A percentile compares a stretch with the other conserved stretches of the same genome.
Evolutionary conservation across 2,888 invertebrate species (phyloP).

Genomic region (Patella ulyssiponensis): DNA sequence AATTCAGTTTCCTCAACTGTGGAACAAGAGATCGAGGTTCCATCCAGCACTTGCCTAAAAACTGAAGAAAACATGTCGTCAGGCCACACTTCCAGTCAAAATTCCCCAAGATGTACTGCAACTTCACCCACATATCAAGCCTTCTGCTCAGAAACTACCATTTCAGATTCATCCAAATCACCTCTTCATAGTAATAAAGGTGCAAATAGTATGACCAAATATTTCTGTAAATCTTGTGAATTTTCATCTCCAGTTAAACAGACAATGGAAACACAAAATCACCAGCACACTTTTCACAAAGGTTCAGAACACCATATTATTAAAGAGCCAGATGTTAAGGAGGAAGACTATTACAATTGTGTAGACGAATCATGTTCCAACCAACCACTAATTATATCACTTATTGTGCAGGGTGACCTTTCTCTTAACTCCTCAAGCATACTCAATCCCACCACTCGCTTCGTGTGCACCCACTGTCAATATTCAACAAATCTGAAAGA

Average conservation of each 20-base stretch:
- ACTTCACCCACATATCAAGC: background rate
- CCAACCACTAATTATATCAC: slow-evolving; percentile 35
- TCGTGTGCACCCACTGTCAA: slow-evolving; percentile 53
- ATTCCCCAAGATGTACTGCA: background rate
- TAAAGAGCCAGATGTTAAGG: slow-evolving; percentile 40
- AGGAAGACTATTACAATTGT: slow-evolving; percentile 37
- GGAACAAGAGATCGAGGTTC: too few species aligned
- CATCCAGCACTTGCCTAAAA: too few species aligned
- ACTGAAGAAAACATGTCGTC: background rate
- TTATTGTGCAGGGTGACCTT: slow-evolving; percentile 38
- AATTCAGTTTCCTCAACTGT: background rate
- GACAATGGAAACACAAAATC: slow-evolving; percentile 44
- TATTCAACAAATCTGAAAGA: slow-evolving; percentile 46
- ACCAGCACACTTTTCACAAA: slow-evolving; percentile 42
- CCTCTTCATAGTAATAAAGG: background rate
- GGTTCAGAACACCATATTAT: slow-evolving; percentile 41
- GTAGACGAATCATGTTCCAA: slow-evolving; percentile 21
- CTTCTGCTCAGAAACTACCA: background rate
- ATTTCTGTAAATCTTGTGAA: slow-evolving; percentile 43
- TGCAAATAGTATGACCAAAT: slow-evolving; percentile 4
- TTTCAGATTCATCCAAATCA: background rate
- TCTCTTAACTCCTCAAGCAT: slow-evolving; percentile 22
- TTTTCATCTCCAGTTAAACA: slow-evolving; percentile 38
- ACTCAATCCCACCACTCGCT: slow-evolving; percentile 31
- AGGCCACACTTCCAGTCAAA: background rate